Evolutionary conservation across 1,140 invertebrate species (phyloP).

Genomic region (Antheraea mylitta): DNA sequence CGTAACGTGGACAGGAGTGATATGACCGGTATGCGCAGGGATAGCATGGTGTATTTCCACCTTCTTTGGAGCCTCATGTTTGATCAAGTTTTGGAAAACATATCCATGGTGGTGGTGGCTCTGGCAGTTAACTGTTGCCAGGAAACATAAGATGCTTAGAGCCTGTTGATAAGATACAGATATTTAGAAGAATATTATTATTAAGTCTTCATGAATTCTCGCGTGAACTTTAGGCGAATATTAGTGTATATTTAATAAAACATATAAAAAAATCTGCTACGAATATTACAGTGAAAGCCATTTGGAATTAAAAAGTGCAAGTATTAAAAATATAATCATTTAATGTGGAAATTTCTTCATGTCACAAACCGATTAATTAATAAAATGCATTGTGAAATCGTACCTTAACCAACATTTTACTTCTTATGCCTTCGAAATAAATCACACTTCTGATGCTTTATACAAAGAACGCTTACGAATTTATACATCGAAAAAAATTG

Average conservation of each 20-base stretch:
- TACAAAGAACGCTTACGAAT: constrained; percentile 24
- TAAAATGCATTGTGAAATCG: constrained; percentile 1
- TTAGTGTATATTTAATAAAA: too few species aligned
- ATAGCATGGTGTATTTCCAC: constrained; percentile 18
- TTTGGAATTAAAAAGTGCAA: too few species aligned
- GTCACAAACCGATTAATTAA: background rate
- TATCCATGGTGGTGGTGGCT: constrained; percentile 25
- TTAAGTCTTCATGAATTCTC: background rate
- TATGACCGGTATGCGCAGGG: constrained; percentile 14
- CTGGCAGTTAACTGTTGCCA: constrained; percentile 28
- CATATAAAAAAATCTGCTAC: too few species aligned
- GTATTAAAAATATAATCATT: background rate
- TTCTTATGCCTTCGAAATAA: constrained; percentile 24
- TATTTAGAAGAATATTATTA: too few species aligned
- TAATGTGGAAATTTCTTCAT: too few species aligned
- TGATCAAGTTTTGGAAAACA: constrained; percentile 26
- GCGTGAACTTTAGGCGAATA: too few species aligned
- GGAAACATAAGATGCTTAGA: constrained; percentile 15
- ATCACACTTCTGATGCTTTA: constrained; percentile 25
- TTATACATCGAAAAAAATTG: constrained; percentile 36
- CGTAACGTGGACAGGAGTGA: constrained; percentile 10
- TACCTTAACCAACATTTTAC: constrained; percentile 36
- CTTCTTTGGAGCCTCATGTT: constrained; percentile 32
- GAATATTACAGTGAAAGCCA: too few species aligned
- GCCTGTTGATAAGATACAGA: constrained; percentile 12